These are phyloP conservation scores for Nymphalis urticae DNA, from an alignment of 2,888 invertebrate genomes.

Conservation along the genomic window DNA sequence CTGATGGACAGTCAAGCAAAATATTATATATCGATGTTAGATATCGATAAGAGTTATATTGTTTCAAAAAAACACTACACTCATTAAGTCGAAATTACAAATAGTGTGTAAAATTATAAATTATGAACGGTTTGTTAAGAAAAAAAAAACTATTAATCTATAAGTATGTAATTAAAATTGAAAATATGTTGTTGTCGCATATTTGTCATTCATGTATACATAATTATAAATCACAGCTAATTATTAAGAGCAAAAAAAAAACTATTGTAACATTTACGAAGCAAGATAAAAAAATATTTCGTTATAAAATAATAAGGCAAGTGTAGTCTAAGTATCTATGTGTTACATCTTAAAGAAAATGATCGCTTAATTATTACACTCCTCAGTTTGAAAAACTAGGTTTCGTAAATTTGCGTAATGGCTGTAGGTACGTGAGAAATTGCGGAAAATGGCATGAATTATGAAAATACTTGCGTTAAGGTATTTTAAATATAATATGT, in stretches of 20 bases:
- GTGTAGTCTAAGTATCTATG: slow-evolving; percentile 30
- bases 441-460: slow-evolving; percentile 29
- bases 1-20: slow-evolving; percentile 8
- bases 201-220: too few relatives aligned
- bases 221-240: background rate
- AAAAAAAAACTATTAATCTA: too few relatives aligned
- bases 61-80: background rate
- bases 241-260: background rate
- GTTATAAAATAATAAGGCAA: slow-evolving; percentile 18
- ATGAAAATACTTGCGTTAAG: slow-evolving; percentile 1
- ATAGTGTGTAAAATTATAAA: background rate
- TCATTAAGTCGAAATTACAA: too few relatives aligned
- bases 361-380: slow-evolving; percentile 37
- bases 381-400: slow-evolving; percentile 36
- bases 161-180: too few relatives aligned
- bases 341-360: slow-evolving; percentile 37
- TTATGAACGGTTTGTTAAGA: too few relatives aligned
- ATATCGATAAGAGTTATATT: background rate
- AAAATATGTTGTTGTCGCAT: too few relatives aligned
- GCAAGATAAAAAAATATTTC: slow-evolving; percentile 11
- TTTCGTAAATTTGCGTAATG: slow-evolving; percentile 34
- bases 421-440: slow-evolving; percentile 39
- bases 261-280: background rate
- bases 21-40: background rate
- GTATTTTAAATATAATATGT: background rate